Evolutionary conservation across 2,113 vertebrate genomes (phyloP).

Genomic region (Paratilapia polleni): DNA sequence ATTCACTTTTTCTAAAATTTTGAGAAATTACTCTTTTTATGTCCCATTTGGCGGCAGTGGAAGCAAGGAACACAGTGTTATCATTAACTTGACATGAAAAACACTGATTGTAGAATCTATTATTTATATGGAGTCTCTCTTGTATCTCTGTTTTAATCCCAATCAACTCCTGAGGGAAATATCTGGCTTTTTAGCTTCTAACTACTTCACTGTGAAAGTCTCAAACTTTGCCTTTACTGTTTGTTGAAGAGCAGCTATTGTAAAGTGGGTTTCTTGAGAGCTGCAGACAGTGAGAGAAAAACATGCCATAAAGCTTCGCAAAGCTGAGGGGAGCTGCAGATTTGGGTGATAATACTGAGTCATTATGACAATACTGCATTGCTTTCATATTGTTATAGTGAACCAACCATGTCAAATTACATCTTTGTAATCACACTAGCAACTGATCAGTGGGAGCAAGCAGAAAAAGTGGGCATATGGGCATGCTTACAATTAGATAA

Average conservation of each 20-base stretch:
- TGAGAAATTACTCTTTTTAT: not conserved
- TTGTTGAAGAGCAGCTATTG: not conserved
- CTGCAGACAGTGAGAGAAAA: not conserved
- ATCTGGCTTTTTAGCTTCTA: not conserved
- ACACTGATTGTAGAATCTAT: not conserved
- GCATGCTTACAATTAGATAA: not conserved
- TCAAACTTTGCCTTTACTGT: not conserved
- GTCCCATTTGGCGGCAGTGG: not conserved
- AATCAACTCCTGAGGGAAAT: not conserved
- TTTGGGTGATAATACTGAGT: not conserved
- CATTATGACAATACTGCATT: not conserved
- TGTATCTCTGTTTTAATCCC: not conserved
- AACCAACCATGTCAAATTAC: not conserved
- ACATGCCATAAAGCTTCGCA: not conserved
- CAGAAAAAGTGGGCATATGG: not conserved
- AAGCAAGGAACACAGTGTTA: not conserved
- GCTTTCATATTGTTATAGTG: not conserved
- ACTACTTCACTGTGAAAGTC: not conserved
- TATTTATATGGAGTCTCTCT: not conserved
- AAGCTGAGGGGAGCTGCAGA: not conserved
- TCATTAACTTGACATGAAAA: not conserved
- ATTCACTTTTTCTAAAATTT: not conserved
- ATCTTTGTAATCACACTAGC: not conserved
- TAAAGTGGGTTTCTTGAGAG: not conserved
- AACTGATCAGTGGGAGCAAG: not conserved